Conservation (phyloP, 2,888 invertebrate genomes). For the Julus scanicus region DNA sequence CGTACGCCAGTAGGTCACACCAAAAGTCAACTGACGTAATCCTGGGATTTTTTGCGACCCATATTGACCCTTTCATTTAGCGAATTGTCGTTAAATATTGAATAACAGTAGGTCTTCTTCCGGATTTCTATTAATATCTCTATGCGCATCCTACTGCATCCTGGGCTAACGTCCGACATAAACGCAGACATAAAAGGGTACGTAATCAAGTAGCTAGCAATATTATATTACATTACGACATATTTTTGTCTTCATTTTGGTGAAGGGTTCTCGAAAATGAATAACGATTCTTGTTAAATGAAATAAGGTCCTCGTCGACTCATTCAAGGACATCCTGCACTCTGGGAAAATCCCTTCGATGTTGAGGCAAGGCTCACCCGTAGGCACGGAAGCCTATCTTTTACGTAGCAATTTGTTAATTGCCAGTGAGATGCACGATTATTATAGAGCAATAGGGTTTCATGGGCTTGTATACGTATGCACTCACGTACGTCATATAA, state of each 20-base stretch:
- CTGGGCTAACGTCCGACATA: constrained; percentile 14
- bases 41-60: constrained; percentile 15
- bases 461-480: not conserved
- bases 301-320: constrained; percentile 17
- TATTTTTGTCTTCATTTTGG: not conserved
- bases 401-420: constrained; percentile 9
- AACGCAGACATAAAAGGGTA: not conserved
- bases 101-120: constrained; percentile 16
- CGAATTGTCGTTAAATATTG: not conserved
- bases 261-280: not conserved
- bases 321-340: constrained; percentile 23
- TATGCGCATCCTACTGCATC: not conserved
- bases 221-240: constrained; percentile 9
- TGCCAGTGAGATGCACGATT: not conserved
- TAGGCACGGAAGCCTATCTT: not conserved
- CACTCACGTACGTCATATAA: not conserved
- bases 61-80: constrained; percentile 4
- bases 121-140: constrained; percentile 1
- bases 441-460: constrained; percentile 36
- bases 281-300: not conserved
- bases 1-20: not conserved
- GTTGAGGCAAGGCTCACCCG: not conserved
- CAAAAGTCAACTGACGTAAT: constrained; percentile 12
- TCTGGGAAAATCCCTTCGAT: not conserved
- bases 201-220: not conserved